Base-by-base conservation (phyloP, 2,888 invertebrate species). In the Andrena camellia region DNA sequence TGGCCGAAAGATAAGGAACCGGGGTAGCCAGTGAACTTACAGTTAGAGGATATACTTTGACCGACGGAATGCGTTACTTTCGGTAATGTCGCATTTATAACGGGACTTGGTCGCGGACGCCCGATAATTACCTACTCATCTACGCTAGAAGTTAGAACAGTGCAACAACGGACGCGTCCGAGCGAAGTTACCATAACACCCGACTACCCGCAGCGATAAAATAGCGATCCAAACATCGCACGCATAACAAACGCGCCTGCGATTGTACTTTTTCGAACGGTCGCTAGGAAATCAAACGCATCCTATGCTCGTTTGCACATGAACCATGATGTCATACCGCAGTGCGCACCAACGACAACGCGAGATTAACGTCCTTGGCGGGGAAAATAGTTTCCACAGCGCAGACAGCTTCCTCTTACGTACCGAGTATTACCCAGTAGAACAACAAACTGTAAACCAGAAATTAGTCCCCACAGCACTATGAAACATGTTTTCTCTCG, bases 271-370 rank as follows among this genome's bases (percentile, higher is more conserved):
- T 72, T 60, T 73, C 13, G 57, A 63, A 69, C 52, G 57, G 48
- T 59, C 31, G 69, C 69, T 72, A 63, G 62, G 66, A 83, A 83
- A 79, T 83, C 72, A 79, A 76, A 84, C 60, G 72, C 69, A 66
- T 83, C 76, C 60, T 66, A 69, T 20, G 29, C 62, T 74, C 78
- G 69, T 62, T 83, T 83, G 69, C 73, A 76, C 73, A 69, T 64
- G 76, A 73, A 48, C 70, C 72, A 67, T 85, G 81, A 84, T 81
- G 85, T 84, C 84, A 84, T 81, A 84, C 84, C 54, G 78, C 85
- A 81, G 78, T 84, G 85, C 81, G 85, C 84, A 78, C 59, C 72
- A 76, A 81, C 81, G 77, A 74, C 73, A 74, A 68, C 76, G 60
- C 57, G 23, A 83, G 83, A 84, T 84, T 79, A 77, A 70, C 68